Evolutionary conservation across 2,797 vertebrate genomes (phyloP).

Genomic region (Gallinago solitaria): DNA sequence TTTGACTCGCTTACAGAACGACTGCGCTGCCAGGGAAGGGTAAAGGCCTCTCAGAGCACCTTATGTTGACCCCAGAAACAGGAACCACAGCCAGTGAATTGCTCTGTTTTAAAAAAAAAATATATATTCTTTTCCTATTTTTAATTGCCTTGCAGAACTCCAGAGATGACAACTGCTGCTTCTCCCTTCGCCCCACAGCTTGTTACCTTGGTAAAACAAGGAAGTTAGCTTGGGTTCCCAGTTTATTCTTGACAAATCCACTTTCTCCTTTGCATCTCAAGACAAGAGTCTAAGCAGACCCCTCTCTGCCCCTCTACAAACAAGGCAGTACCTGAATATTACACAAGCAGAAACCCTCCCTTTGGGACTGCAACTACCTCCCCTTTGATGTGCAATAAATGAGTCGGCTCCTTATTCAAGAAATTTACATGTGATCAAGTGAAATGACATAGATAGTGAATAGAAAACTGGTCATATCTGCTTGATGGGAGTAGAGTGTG

Average conservation of each 20-base stretch:
- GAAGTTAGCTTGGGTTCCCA: not conserved
- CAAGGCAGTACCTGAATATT: not conserved
- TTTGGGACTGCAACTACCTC: not conserved
- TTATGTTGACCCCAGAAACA: not conserved
- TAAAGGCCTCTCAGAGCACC: not conserved
- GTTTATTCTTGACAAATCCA: not conserved
- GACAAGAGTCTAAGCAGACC: not conserved
- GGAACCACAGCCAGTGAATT: not conserved
- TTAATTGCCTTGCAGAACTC: not conserved
- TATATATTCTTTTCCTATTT: not conserved
- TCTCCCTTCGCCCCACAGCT: not conserved
- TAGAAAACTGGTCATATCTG: not conserved
- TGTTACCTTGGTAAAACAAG: not conserved
- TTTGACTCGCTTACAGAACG: not conserved
- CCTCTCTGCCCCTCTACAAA: not conserved
- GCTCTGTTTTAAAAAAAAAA: not conserved
- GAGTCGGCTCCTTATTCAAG: not conserved
- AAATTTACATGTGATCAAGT: not conserved
- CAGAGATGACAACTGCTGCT: not conserved
- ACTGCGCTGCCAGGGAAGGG: not conserved
- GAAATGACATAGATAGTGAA: not conserved
- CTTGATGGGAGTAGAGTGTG: not conserved
- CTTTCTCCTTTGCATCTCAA: not conserved
- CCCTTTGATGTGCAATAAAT: not conserved
- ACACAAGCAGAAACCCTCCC: not conserved